Base-by-base conservation (phyloP, 2,888 invertebrate species). In the Hemaris fuciformis region DNA sequence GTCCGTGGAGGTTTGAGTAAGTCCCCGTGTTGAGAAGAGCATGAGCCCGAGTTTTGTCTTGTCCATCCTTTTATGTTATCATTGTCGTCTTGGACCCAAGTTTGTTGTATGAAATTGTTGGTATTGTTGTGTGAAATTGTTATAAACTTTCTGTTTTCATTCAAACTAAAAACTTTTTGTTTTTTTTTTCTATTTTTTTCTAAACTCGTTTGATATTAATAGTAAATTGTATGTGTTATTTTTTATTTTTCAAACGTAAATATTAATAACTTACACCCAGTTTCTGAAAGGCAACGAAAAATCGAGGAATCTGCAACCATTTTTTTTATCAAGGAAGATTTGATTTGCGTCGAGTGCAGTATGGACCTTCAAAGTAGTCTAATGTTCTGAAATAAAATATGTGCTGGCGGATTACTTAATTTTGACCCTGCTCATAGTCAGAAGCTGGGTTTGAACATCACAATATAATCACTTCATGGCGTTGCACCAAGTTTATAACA, bases 1-100 rank as follows among this genome's bases (percentile, higher is more conserved):
- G 82, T 91, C 76, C 77, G 79, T 91, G 92, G 92, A 92, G 92
- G 92, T 87, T 79, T 92, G 76, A 92, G 92, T 92, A 92, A 92
- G 92, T 92, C 79, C 80, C 77, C 69, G 70, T 70, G 66, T 65
- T 68, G 66, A 70, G 64, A 71, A 72, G 67, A 66, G 75, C 59
- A 46, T 57, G 61, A 57, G 78, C 64, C 57, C 57, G 61, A 42
- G 42, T 43, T 34, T 38, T 61, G 57, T 57, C 57, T 63, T 62
- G 48, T 57, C 53, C 64, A 63, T 64, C 46, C n/a, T 59, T 43
- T 69, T 67, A 62, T 64, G 65, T 70, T 68, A 68, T 68, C 67
- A 63, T 61, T 65, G 59, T 62, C 62, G 62, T 66, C 57, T 66
- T 66, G 62, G 45, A 64, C 43, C 63, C 64, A 68, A 66, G 67